Evolutionary conservation across 2,113 vertebrate genomes (phyloP).

Genomic region (Oenanthe oenanthe): DNA sequence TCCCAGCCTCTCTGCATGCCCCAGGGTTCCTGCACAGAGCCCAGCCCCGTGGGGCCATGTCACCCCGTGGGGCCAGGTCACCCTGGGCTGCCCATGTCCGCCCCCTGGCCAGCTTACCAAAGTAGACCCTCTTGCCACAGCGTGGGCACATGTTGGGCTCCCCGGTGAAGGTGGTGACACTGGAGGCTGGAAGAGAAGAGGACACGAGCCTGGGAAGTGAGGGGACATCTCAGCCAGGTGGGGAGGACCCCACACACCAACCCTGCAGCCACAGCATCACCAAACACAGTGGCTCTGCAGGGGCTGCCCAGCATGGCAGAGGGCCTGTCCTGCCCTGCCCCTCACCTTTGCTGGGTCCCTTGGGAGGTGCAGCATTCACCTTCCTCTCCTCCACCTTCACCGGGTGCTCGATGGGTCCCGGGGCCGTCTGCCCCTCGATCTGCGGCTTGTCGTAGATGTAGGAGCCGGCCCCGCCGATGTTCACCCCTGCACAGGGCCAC

Average conservation of each 20-base stretch:
- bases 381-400: conserved; percentile 83
- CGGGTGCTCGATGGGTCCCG: conserved; percentile 67
- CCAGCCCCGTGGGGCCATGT: neutral
- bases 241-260: neutral
- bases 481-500: conserved; percentile 82
- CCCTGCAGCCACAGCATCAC: neutral
- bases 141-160: conserved; percentile 93
- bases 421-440: conserved; percentile 71
- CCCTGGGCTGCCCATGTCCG: too few relatives aligned
- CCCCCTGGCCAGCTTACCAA: conserved; percentile 79
- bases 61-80: fast-evolving
- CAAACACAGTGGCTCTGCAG: fast-evolving
- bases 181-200: conserved; percentile 78
- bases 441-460: conserved; percentile 91
- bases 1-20: neutral
- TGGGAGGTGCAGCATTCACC: conserved; percentile 68
- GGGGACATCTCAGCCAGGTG: neutral
- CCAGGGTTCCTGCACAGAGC: neutral
- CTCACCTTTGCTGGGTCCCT: conserved; percentile 89
- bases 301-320: neutral
- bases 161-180: conserved; percentile 93
- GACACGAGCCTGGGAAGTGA: neutral
- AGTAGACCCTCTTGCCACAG: conserved; percentile 95
- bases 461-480: conserved; percentile 93
- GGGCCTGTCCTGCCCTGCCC: too few relatives aligned